A percentile compares a stretch with the other conserved stretches of the same genome.
phyloP scores from a whole-genome alignment of 1,140 invertebrate genomes.

The Macrobrachium rosenbergii region DNA sequence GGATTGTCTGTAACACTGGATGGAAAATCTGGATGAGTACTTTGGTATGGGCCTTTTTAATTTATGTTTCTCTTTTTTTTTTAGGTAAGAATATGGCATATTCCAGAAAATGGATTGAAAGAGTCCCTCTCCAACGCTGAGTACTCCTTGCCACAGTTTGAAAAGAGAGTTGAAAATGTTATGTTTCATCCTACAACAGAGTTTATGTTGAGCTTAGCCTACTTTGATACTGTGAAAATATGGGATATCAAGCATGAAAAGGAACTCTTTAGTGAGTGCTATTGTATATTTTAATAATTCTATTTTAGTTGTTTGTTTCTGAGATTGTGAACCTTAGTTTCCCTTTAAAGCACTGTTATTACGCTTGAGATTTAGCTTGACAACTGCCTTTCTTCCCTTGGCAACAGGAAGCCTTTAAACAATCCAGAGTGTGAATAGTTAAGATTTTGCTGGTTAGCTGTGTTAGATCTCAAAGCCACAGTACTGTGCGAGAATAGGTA shows the following conservation, averaged over 20 bases:
- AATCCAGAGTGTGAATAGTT: no score
- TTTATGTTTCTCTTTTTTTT: constrained; percentile 47
- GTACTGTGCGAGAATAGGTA: no score
- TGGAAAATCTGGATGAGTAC: neutral
- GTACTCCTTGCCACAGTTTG: constrained; percentile 84
- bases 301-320: constrained; percentile 6
- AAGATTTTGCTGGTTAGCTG: no score
- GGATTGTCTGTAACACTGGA: no score
- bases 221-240: constrained; percentile 84
- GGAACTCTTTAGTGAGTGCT: constrained; percentile 76
- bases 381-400: no score
- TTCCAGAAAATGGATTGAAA: constrained; percentile 83
- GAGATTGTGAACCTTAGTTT: neutral
- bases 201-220: constrained; percentile 84
- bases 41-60: neutral
- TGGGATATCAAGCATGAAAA: constrained; percentile 89
- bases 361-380: neutral
- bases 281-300: neutral
- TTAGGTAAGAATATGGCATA: constrained; percentile 88
- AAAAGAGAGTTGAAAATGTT: constrained; percentile 86
- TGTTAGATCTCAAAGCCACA: no score
- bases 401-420: no score
- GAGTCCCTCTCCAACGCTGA: constrained; percentile 85
- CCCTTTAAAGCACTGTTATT: neutral
- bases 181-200: constrained; percentile 90